Evolutionary conservation across 2,888 invertebrate genomes (phyloP), one percentile per base, ranked within the genome.

Genomic region (Acleris holmiana): DNA sequence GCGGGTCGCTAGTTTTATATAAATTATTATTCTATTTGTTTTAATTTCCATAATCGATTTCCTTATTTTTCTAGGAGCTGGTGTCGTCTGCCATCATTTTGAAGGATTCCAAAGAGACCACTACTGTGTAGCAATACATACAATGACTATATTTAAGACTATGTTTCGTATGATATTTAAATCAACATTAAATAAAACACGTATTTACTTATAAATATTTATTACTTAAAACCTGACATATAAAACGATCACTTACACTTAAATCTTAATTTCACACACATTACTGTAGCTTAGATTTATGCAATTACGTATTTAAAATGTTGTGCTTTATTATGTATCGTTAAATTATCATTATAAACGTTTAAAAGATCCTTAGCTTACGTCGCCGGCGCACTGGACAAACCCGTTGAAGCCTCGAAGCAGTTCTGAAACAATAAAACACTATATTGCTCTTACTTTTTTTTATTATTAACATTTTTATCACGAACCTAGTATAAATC

Each of bases 51-150:
- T n/a, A 58, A n/a, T 10, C 13, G 1, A 13, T 44, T 41, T 67
- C 47, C 8, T 64, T 58, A 1, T 69, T 59, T 56, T 86, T 86
- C 44, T 86, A 92, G 91, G 85, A 86, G 3, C 76, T 82, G 68
- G 86, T 91, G 0, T 71, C 79, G 0, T 83, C 85, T 0, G 73
- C 89, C 2, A 79, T 90, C 8, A 91, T 92, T 90, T 72, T 88
- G 62, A 91, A 91, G 67, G 87, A 92, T 35, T 35, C 13, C 35
- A 35, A 73, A 91, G 69, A 77, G 19, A 41, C 4, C 41, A 53
- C 53, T 19, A 44, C 44, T 44, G 15, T 44, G 44, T 44, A 35
- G 18, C 13, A 18, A 29, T 41, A n/a, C 21, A 18, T 10, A 47
- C 2, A 29, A 54, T 54, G 53, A 29, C 10, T 10, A 29, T 8